These are phyloP conservation scores for Leptoclinus maculatus DNA, from an alignment of 2,797 vertebrate genomes.

Conservation along the genomic window DNA sequence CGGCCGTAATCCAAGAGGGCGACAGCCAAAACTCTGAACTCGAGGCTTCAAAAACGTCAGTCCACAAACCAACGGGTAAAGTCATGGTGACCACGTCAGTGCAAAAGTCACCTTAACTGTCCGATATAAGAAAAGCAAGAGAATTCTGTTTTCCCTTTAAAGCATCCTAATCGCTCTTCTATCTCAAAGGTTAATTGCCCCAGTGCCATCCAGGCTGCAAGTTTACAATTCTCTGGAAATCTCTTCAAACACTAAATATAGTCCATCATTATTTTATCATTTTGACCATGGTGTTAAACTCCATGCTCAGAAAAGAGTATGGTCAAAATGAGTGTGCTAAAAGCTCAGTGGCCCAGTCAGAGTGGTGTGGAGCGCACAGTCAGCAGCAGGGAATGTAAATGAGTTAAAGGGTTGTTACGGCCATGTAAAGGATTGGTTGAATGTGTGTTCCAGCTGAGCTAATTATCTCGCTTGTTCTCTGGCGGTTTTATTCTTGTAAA, in stretches of 20 bases:
- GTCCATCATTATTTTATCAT: not conserved
- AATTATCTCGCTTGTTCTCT: conserved; percentile 50
- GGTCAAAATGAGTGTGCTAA: conserved; percentile 2
- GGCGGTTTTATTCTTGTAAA: conserved; percentile 45
- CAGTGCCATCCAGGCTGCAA: no score
- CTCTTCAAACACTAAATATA: not conserved
- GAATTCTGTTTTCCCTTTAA: conserved; percentile 13
- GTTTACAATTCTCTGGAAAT: not conserved
- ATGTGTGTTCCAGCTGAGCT: conserved; percentile 25
- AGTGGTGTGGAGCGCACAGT: not conserved
- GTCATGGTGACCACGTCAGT: not conserved
- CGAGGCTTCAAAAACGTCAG: no score
- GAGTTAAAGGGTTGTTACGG: not conserved
- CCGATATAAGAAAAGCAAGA: not conserved
- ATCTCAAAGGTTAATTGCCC: not conserved
- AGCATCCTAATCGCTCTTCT: not conserved
- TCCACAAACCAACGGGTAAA: no score
- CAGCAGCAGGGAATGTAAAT: conserved; percentile 4
- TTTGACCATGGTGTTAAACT: not conserved
- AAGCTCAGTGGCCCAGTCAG: not conserved
- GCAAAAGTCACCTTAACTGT: conserved; percentile 6
- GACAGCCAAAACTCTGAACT: no score
- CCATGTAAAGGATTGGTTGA: conserved; percentile 20
- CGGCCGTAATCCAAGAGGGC: no score
- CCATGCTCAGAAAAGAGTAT: not conserved